Percentiles rank a stretch among this genome's conserved stretches.
These are phyloP conservation scores for Drosophila neocordata DNA, from an alignment of 1,140 invertebrate genomes.

Conservation along the genomic window DNA sequence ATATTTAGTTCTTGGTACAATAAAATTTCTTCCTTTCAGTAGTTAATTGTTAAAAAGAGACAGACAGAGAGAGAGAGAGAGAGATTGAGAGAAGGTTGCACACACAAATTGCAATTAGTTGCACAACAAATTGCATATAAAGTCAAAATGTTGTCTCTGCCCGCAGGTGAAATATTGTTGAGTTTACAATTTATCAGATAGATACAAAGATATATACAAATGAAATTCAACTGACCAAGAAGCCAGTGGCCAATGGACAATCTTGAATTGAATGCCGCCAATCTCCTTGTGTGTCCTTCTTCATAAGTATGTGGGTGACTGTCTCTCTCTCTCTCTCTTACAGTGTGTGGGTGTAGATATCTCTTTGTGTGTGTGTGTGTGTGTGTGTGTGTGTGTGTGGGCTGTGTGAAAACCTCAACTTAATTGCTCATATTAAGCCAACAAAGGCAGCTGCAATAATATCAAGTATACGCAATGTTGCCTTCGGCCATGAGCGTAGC, in stretches of 20 bases:
- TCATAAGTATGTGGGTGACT: background rate
- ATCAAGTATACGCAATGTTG: slow-evolving; percentile 60
- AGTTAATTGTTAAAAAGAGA: slow-evolving; percentile 56
- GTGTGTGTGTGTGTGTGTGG: slow-evolving; percentile 24
- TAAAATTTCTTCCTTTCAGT: slow-evolving; percentile 38
- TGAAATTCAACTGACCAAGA: slow-evolving; percentile 38
- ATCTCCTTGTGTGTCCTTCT: background rate
- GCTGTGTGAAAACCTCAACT: slow-evolving; percentile 55
- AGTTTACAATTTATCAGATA: slow-evolving; percentile 54
- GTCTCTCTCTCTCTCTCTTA: too few species aligned
- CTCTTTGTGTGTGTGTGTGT: slow-evolving; percentile 24
- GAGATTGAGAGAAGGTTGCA: background rate
- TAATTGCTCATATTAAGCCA: slow-evolving; percentile 70
- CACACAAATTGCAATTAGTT: slow-evolving; percentile 70
- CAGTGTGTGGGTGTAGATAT: background rate
- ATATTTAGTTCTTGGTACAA: slow-evolving; percentile 39
- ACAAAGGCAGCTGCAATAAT: slow-evolving; percentile 76
- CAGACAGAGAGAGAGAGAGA: background rate
- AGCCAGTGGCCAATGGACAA: slow-evolving; percentile 25
- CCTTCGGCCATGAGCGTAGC: slow-evolving; percentile 9
- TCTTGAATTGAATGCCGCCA: background rate
- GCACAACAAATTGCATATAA: slow-evolving; percentile 49
- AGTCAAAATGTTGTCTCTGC: slow-evolving; percentile 39
- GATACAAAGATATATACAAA: slow-evolving; percentile 42
- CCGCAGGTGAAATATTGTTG: slow-evolving; percentile 55